Percentiles rank a stretch among this genome's conserved stretches.
Evolutionary conservation across 2,113 vertebrate genomes (phyloP).

Genomic region (Perca schrenkii): DNA sequence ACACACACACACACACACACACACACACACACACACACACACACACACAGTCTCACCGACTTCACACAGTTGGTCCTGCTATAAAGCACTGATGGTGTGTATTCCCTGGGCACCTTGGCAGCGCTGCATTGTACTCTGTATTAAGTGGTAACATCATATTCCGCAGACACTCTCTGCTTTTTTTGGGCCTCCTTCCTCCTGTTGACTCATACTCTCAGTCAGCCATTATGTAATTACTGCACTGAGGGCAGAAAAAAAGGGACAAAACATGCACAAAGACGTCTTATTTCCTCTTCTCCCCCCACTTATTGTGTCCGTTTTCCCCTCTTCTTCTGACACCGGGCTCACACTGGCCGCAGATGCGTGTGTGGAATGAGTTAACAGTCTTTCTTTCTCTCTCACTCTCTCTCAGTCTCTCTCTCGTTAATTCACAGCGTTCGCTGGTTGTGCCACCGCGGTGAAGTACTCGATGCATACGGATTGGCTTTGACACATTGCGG

Average conservation of each 20-base stretch:
- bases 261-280: constrained; percentile 5
- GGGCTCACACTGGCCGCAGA: constrained; percentile 11
- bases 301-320: neutral
- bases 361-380: constrained; percentile 45
- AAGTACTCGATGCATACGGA: constrained; percentile 58
- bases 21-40: neutral
- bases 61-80: neutral
- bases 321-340: neutral
- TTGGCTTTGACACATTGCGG: constrained; percentile 62
- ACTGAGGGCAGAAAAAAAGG: constrained; percentile 11
- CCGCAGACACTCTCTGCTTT: constrained; percentile 31
- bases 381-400: constrained; percentile 1
- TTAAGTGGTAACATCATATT: constrained; percentile 46
- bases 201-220: constrained; percentile 55
- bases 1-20: neutral
- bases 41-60: neutral
- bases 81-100: neutral
- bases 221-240: constrained; percentile 65
- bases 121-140: constrained; percentile 16
- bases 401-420: neutral
- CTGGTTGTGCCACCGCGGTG: constrained; percentile 51
- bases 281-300: neutral
- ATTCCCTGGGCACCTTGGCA: too few relatives aligned
- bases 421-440: constrained; percentile 46
- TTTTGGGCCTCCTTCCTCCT: constrained; percentile 35